Percentiles rank a stretch among this genome's conserved stretches.
Evolutionary conservation across 2,888 invertebrate species (phyloP).

Genomic region (Mythimna lalbum): DNA sequence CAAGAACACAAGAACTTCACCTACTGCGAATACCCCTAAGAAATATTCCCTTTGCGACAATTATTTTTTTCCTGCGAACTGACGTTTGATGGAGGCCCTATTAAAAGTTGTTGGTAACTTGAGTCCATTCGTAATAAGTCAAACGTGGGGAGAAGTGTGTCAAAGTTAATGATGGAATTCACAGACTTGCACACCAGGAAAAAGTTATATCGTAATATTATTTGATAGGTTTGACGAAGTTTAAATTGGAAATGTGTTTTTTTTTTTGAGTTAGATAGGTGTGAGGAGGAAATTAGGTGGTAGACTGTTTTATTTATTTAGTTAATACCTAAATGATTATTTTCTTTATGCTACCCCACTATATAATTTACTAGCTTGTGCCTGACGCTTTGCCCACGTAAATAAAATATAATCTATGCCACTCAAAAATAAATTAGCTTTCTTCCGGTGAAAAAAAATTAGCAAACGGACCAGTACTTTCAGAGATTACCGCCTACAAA

Average conservation of each 20-base stretch:
- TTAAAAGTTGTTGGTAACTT: slow-evolving; percentile 77
- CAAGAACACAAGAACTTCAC: slow-evolving; percentile 23
- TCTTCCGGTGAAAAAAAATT: too few relatives aligned
- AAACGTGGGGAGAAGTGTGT: slow-evolving; percentile 60
- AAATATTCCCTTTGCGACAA: slow-evolving; percentile 54
- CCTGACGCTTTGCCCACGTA: too few relatives aligned
- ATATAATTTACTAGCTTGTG: too few relatives aligned
- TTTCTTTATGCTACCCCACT: too few relatives aligned
- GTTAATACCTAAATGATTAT: neutral
- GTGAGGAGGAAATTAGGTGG: neutral
- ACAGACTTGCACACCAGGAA: slow-evolving; percentile 41
- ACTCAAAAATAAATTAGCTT: too few relatives aligned
- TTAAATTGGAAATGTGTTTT: slow-evolving; percentile 50
- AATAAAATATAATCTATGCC: too few relatives aligned
- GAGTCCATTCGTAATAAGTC: slow-evolving; percentile 69
- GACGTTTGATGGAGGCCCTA: slow-evolving; percentile 73
- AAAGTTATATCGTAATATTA: slow-evolving; percentile 59
- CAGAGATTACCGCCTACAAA: too few relatives aligned
- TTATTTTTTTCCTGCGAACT: slow-evolving; percentile 64
- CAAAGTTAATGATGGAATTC: slow-evolving; percentile 63
- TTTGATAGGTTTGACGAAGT: slow-evolving; percentile 54
- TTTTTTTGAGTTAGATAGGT: slow-evolving; percentile 15
- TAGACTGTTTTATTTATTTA: neutral
- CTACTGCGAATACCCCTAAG: slow-evolving; percentile 12
- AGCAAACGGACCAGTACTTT: too few relatives aligned